These are phyloP conservation scores for Prionace glauca DNA, from an alignment of 2,797 vertebrate species.

Conservation along the genomic window DNA sequence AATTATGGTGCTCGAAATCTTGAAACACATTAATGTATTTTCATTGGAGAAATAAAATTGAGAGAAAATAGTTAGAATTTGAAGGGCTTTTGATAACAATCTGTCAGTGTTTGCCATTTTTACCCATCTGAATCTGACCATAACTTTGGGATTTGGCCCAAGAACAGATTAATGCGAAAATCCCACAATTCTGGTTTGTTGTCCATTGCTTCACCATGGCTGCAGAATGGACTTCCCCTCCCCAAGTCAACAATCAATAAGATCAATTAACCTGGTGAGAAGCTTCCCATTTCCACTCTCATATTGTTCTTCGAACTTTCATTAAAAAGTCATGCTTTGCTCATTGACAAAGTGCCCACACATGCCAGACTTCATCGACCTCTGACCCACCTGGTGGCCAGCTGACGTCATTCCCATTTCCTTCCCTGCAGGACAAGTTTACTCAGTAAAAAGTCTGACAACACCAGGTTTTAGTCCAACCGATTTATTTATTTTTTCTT, in stretches of 20 bases:
- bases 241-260: background rate
- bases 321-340: background rate
- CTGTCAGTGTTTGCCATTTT: background rate
- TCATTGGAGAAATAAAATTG: background rate
- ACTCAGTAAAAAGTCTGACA: too few species aligned
- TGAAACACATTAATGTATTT: background rate
- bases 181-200: background rate
- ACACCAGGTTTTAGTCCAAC: too few species aligned
- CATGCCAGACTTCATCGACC: too few species aligned
- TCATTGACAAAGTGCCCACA: too few species aligned
- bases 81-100: background rate
- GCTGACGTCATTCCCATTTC: too few species aligned
- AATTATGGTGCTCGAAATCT: background rate
- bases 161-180: background rate
- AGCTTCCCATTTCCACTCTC: background rate
- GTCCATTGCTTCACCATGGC: background rate
- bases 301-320: background rate
- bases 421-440: too few species aligned
- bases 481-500: too few species aligned
- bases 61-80: background rate
- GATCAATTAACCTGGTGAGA: background rate
- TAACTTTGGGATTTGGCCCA: background rate
- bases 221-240: background rate
- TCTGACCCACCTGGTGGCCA: too few species aligned
- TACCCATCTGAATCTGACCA: background rate